phyloP scores from a whole-genome alignment of 1,140 invertebrate species.

The Pomacea maculata region DNA sequence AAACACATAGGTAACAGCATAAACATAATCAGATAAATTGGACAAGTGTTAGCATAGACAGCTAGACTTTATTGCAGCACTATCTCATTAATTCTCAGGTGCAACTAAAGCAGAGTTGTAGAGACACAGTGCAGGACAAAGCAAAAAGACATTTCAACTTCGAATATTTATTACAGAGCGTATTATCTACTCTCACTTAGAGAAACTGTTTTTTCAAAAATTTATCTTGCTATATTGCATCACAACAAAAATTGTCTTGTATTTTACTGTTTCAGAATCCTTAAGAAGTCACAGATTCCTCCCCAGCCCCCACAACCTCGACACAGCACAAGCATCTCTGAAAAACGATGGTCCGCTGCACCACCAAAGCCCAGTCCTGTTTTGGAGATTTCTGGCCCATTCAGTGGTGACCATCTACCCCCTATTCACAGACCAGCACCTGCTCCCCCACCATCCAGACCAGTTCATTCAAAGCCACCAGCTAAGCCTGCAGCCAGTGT shows the following conservation, averaged over 20 bases:
- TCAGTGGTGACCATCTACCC: constrained; percentile 1
- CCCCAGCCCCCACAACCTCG: constrained; percentile 23
- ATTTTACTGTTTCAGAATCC: not conserved
- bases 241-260: not conserved
- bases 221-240: too few relatives aligned
- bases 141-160: too few relatives aligned
- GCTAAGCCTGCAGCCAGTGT: constrained; percentile 1
- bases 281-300: constrained; percentile 24
- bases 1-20: too few relatives aligned
- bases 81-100: too few relatives aligned
- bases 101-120: too few relatives aligned
- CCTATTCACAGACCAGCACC: constrained; percentile 10
- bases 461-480: constrained; percentile 4
- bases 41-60: too few relatives aligned
- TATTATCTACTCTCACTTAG: too few relatives aligned
- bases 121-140: too few relatives aligned
- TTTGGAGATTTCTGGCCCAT: constrained; percentile 25
- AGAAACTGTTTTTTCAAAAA: too few relatives aligned
- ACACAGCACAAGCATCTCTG: constrained; percentile 4
- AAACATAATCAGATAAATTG: too few relatives aligned
- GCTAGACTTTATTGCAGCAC: too few relatives aligned
- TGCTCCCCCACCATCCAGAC: constrained; percentile 11
- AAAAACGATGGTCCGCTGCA: constrained; percentile 20
- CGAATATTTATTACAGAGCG: too few relatives aligned
- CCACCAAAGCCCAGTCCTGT: constrained; percentile 8